A percentile compares a stretch with the other conserved stretches of the same genome.
Evolutionary conservation across 2,888 invertebrate genomes (phyloP).

Genomic region (Timema podura): DNA sequence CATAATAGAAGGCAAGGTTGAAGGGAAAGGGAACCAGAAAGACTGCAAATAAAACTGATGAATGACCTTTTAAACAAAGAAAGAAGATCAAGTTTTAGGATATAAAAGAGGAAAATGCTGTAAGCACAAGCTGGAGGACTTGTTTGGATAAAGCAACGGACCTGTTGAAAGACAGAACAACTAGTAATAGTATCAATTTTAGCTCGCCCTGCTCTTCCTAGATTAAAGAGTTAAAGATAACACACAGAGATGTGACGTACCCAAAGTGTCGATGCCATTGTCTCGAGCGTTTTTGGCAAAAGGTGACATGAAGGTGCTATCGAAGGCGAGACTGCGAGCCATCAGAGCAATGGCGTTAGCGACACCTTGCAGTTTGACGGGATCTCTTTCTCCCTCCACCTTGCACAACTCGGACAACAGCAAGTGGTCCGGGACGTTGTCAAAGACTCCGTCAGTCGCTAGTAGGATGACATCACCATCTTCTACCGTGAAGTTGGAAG

Average conservation of each 20-base stretch:
- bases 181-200: no score
- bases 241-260: slow-evolving; percentile 48
- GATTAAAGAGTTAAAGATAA: not conserved
- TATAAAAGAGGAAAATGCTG: not conserved
- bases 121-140: not conserved
- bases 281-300: slow-evolving; percentile 90
- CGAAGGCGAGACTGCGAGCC: slow-evolving; percentile 90
- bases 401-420: slow-evolving; percentile 80
- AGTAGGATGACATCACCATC: slow-evolving; percentile 92
- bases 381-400: slow-evolving; percentile 66
- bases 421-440: slow-evolving; percentile 91
- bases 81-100: no score
- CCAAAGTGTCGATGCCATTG: slow-evolving; percentile 89
- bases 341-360: slow-evolving; percentile 94
- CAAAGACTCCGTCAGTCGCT: slow-evolving; percentile 98
- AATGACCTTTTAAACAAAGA: no score
- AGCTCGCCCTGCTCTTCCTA: not conserved
- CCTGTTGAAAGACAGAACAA: not conserved
- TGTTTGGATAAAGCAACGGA: not conserved
- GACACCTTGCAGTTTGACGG: slow-evolving; percentile 76
- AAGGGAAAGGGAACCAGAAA: no score
- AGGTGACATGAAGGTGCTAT: slow-evolving; percentile 92
- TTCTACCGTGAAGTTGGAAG: slow-evolving; percentile 80
- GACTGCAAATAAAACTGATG: no score
- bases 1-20: no score